phyloP scores from a whole-genome alignment of 2,113 vertebrate species.

The Nansenia antarctica region DNA sequence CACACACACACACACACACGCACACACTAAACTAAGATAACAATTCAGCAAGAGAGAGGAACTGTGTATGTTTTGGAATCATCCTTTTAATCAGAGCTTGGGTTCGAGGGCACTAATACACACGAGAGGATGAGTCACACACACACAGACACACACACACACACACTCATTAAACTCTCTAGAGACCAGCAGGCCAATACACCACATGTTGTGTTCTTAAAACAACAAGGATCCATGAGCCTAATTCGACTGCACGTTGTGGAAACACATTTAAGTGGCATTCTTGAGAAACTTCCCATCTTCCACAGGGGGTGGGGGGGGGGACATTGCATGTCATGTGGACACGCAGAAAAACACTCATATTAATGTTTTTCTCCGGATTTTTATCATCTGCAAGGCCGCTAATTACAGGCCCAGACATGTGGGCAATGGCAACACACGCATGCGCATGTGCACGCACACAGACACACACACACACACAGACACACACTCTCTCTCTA shows the following conservation, averaged over 20 bases:
- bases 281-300: too few relatives aligned
- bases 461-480: background rate
- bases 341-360: constrained; percentile 34
- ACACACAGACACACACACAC: constrained; percentile 12
- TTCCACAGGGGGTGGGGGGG: too few relatives aligned
- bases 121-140: background rate
- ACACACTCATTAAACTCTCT: too few relatives aligned
- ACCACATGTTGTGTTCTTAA: too few relatives aligned
- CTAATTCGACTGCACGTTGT: too few relatives aligned
- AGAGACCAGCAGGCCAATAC: too few relatives aligned
- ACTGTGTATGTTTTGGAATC: too few relatives aligned
- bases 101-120: too few relatives aligned
- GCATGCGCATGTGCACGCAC: constrained; percentile 16
- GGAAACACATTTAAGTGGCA: too few relatives aligned
- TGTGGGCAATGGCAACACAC: constrained; percentile 51
- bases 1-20: constrained; percentile 2
- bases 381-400: constrained; percentile 67
- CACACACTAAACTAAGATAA: background rate
- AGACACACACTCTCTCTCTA: constrained; percentile 6
- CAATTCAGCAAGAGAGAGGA: background rate
- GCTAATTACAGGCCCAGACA: constrained; percentile 69
- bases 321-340: background rate
- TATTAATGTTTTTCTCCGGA: constrained; percentile 51
- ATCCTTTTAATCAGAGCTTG: too few relatives aligned
- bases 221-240: too few relatives aligned